These are phyloP conservation scores for Manis pentadactyla DNA, from an alignment of 2,797 vertebrate genomes.

Conservation along the genomic window DNA sequence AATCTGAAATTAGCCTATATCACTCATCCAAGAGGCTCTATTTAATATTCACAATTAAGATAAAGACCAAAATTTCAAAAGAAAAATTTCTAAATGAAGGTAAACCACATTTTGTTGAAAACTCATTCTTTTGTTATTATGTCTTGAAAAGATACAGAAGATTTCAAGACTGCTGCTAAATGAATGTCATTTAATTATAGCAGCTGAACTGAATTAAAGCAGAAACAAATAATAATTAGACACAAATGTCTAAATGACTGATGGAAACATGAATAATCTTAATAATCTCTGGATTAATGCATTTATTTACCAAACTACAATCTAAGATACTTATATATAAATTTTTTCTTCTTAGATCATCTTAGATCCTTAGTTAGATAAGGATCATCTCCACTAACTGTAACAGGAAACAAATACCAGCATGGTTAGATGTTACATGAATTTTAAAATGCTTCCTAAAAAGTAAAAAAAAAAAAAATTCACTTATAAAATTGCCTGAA, in stretches of 20 bases:
- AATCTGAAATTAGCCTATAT: slow-evolving; percentile 67
- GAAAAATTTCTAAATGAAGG: slow-evolving; percentile 23
- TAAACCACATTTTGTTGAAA: slow-evolving; percentile 45
- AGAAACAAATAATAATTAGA: slow-evolving; percentile 15
- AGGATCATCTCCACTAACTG: not conserved
- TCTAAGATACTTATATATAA: not conserved
- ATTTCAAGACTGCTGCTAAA: not conserved
- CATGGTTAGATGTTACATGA: not conserved
- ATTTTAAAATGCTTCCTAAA: slow-evolving; percentile 30
- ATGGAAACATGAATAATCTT: not conserved
- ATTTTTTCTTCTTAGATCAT: slow-evolving; percentile 32
- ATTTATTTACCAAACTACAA: slow-evolving; percentile 34
- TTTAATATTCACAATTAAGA: slow-evolving; percentile 69
- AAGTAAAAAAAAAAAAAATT: not conserved
- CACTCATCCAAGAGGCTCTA: slow-evolving; percentile 45
- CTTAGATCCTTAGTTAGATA: too few species aligned
- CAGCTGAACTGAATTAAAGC: slow-evolving; percentile 29
- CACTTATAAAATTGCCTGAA: not conserved
- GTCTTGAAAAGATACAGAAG: slow-evolving; percentile 29
- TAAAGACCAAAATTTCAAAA: slow-evolving; percentile 54
- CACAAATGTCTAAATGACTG: not conserved
- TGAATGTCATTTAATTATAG: slow-evolving; percentile 42
- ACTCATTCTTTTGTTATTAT: not conserved
- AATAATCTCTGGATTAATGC: slow-evolving; percentile 18
- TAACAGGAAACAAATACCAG: slow-evolving; percentile 6